Evolutionary conservation across 1,140 invertebrate genomes (phyloP).

Genomic region (Drosophila funebris): DNA sequence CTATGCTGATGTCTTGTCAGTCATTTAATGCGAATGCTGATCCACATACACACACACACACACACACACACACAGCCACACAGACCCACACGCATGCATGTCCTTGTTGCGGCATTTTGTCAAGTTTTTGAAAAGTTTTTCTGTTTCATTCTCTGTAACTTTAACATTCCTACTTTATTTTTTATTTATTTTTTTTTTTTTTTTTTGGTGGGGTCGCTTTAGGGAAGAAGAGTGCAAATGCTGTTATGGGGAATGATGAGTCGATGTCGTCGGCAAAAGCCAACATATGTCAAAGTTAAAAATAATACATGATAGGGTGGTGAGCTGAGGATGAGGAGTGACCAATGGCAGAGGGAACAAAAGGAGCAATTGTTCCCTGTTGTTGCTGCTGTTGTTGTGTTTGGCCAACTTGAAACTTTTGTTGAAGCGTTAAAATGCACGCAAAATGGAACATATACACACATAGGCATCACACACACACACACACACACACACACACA

Average conservation of each 20-base stretch:
- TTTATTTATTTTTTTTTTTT: too few relatives aligned
- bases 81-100: too few relatives aligned
- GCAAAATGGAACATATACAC: slow-evolving; percentile 35
- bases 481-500: slow-evolving; percentile 1
- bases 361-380: slow-evolving; percentile 42
- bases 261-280: slow-evolving; percentile 66
- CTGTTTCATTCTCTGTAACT: slow-evolving; percentile 52
- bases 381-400: slow-evolving; percentile 22
- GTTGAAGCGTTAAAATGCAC: slow-evolving; percentile 52
- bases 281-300: slow-evolving; percentile 80
- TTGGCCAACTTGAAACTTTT: slow-evolving; percentile 55
- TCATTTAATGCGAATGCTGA: slow-evolving; percentile 72
- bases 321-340: neutral
- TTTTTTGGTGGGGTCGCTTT: neutral
- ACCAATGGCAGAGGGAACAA: slow-evolving; percentile 14
- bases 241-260: slow-evolving; percentile 63
- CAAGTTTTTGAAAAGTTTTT: slow-evolving; percentile 73
- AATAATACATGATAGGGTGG: slow-evolving; percentile 55
- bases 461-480: slow-evolving; percentile 1
- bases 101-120: slow-evolving; percentile 57
- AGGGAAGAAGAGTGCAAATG: slow-evolving; percentile 31
- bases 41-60: slow-evolving; percentile 53
- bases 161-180: too few relatives aligned
- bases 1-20: slow-evolving; percentile 67
- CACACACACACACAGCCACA: slow-evolving; percentile 23